These are phyloP conservation scores for Pseudobourletiella spinata DNA, from an alignment of 1,140 invertebrate genomes.

Conservation along the genomic window DNA sequence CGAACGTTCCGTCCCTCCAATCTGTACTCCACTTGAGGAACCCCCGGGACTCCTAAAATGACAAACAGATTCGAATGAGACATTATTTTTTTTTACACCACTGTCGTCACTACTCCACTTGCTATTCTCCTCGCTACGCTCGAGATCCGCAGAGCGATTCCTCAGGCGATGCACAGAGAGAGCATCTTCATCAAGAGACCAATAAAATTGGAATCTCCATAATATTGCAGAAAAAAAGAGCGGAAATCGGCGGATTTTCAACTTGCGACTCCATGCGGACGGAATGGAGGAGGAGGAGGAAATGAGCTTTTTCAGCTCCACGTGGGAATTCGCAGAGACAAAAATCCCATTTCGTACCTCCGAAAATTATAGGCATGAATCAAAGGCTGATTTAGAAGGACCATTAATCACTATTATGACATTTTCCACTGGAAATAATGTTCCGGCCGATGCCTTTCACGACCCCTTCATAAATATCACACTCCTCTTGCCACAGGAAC, in stretches of 20 bases:
- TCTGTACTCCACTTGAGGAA: conserved; percentile 11
- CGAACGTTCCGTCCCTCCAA: conserved; percentile 19
- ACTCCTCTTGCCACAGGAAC: no score
- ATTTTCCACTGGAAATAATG: no score
- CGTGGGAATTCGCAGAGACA: no score
- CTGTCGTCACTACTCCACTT: background rate
- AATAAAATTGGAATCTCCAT: background rate
- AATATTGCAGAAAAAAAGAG: background rate
- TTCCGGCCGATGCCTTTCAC: no score
- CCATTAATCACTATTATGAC: no score
- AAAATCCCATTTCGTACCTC: no score
- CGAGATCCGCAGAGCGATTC: background rate
- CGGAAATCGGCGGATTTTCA: background rate
- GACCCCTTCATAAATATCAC: no score
- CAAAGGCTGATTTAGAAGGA: no score
- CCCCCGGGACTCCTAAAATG: conserved; percentile 21
- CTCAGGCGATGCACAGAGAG: background rate
- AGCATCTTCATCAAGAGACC: background rate
- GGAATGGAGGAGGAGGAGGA: background rate
- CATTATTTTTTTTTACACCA: background rate
- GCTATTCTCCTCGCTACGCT: no score
- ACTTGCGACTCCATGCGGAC: background rate
- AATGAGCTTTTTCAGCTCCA: background rate
- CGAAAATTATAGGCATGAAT: no score
- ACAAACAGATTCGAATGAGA: conserved; percentile 3